Evolutionary conservation across 2,113 vertebrate genomes (phyloP).

Genomic region (Indicator maculatus): DNA sequence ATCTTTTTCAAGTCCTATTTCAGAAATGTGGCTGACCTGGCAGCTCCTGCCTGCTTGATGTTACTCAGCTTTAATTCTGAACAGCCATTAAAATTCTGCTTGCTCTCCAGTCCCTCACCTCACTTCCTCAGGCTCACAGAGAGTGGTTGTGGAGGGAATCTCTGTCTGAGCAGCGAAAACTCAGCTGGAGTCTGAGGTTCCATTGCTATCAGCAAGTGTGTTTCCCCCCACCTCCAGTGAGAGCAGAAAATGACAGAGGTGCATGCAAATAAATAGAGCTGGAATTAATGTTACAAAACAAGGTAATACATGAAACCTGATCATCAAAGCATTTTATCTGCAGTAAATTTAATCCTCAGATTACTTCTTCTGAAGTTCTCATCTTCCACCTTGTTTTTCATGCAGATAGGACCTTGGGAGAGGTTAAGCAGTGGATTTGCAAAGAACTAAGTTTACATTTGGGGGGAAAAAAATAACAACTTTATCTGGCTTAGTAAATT

Average conservation of each 20-base stretch:
- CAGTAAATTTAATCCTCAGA: background rate
- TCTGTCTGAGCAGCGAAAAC: background rate
- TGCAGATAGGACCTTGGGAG: background rate
- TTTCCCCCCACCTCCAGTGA: background rate
- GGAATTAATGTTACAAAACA: background rate
- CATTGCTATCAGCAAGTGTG: background rate
- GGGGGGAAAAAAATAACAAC: background rate
- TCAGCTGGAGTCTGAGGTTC: background rate
- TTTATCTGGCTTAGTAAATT: background rate
- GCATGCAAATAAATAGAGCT: background rate
- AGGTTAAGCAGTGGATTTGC: background rate
- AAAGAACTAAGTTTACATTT: background rate
- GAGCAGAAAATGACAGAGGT: background rate
- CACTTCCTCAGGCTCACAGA: background rate
- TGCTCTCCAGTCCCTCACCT: conserved; percentile 18
- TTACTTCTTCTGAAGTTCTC: background rate
- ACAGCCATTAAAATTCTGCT: conserved; percentile 62
- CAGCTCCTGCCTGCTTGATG: conserved; percentile 53
- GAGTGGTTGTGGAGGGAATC: conserved; percentile 1
- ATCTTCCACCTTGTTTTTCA: background rate
- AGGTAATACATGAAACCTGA: background rate
- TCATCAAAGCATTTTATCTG: background rate
- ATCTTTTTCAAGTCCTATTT: conserved; percentile 56
- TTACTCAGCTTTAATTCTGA: conserved; percentile 52
- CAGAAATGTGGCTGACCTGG: conserved; percentile 53